Percentiles rank a stretch among this genome's conserved stretches.
These are phyloP conservation scores for Acronicta aceris DNA, from an alignment of 2,888 invertebrate genomes.

Conservation along the genomic window DNA sequence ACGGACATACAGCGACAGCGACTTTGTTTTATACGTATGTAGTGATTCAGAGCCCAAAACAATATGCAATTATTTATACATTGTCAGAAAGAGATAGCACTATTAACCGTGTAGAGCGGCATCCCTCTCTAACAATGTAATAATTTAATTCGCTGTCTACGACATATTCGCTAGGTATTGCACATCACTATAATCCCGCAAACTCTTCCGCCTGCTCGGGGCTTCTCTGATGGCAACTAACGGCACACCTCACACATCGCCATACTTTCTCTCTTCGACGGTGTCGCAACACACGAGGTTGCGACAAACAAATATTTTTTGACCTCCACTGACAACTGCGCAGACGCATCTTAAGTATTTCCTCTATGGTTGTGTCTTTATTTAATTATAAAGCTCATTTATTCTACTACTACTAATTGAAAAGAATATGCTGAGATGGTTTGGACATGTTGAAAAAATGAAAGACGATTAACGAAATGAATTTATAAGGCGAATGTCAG, in stretches of 20 bases:
- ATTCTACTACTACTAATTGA: constrained; percentile 4
- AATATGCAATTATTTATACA: neutral
- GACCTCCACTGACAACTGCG: constrained; percentile 57
- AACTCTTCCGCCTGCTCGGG: constrained; percentile 32
- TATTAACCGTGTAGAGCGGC: neutral
- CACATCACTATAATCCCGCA: constrained; percentile 8
- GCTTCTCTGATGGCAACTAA: constrained; percentile 23
- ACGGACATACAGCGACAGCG: no score
- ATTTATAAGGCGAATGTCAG: no score
- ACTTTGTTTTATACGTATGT: no score
- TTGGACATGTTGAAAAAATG: no score
- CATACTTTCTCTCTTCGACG: constrained; percentile 49
- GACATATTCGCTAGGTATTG: constrained; percentile 1
- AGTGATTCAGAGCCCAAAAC: no score
- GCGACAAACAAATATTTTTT: constrained; percentile 59
- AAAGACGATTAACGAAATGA: no score
- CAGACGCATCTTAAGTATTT: constrained; percentile 49
- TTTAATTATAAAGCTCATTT: constrained; percentile 26
- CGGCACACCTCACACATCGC: constrained; percentile 20
- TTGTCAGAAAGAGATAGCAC: neutral
- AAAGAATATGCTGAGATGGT: no score
- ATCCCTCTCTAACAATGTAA: neutral
- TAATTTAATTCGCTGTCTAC: no score
- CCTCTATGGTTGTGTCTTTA: constrained; percentile 35
- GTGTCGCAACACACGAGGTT: constrained; percentile 54